These are phyloP conservation scores for Pelusios castaneus DNA, from an alignment of 2,113 vertebrate species.

Conservation along the genomic window DNA sequence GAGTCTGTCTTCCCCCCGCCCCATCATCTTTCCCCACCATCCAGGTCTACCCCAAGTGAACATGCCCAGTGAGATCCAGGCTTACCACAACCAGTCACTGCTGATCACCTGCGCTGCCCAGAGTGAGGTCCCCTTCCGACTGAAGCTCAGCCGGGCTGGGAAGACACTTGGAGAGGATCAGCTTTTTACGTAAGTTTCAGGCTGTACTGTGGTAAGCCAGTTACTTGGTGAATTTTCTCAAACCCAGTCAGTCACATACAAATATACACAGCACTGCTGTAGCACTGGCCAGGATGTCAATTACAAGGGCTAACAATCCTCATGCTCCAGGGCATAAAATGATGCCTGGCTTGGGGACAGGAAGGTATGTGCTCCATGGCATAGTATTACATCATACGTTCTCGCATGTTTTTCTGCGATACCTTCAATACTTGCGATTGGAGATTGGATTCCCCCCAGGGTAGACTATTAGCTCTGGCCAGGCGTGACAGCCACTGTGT, in stretches of 20 bases:
- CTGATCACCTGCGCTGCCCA: conserved; percentile 84
- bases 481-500: background rate
- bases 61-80: conserved; percentile 83
- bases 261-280: background rate
- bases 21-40: background rate
- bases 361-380: background rate
- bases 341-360: background rate
- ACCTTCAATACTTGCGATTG: background rate
- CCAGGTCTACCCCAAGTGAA: conserved; percentile 87
- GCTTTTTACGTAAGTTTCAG: conserved; percentile 81
- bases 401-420: background rate
- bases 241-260: fast-evolving
- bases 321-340: background rate
- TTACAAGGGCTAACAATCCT: background rate
- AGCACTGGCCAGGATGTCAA: fast-evolving
- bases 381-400: background rate
- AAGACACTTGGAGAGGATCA: conserved; percentile 80
- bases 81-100: conserved; percentile 79
- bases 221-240: background rate
- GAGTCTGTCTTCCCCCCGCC: no score
- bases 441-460: background rate
- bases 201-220: background rate
- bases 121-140: conserved; percentile 86
- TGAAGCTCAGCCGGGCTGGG: conserved; percentile 83
- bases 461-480: background rate